These are phyloP conservation scores for Oxyteleia sp. DNA, from an alignment of 2,888 invertebrate genomes.

Conservation along the genomic window DNA sequence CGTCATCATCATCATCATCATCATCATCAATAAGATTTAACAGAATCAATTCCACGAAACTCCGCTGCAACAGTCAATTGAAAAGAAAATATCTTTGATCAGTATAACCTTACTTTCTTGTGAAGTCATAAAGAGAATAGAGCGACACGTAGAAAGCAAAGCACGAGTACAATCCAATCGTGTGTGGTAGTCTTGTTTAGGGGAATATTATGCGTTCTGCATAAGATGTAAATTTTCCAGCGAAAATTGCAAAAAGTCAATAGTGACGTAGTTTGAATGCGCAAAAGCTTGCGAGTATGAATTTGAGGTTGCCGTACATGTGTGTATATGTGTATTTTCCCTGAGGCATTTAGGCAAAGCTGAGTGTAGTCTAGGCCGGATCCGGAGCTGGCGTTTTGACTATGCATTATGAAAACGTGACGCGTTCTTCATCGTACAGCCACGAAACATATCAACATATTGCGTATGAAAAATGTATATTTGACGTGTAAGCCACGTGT, in stretches of 20 bases:
- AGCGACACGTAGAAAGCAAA: constrained; percentile 8
- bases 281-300: constrained; percentile 49
- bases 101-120: constrained; percentile 7
- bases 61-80: no score
- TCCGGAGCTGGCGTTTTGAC: constrained; percentile 33
- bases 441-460: constrained; percentile 40
- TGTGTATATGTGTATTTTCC: constrained; percentile 44
- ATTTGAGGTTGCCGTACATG: constrained; percentile 41
- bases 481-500: constrained; percentile 3
- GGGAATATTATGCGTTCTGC: constrained; percentile 45
- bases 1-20: no score
- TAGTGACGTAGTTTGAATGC: constrained; percentile 51
- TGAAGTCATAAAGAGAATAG: constrained; percentile 7
- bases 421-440: constrained; percentile 23
- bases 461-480: constrained; percentile 25
- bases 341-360: constrained; percentile 55
- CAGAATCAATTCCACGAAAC: no score
- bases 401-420: constrained; percentile 59
- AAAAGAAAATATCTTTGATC: constrained; percentile 16
- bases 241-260: constrained; percentile 53
- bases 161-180: constrained; percentile 36
- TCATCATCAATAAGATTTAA: no score
- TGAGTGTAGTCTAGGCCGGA: constrained; percentile 36
- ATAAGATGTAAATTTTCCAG: constrained; percentile 50
- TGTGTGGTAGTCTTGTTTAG: constrained; percentile 17